Base-by-base conservation (phyloP, 1,140 invertebrate genomes). In the Scaptomyza hsui region DNA sequence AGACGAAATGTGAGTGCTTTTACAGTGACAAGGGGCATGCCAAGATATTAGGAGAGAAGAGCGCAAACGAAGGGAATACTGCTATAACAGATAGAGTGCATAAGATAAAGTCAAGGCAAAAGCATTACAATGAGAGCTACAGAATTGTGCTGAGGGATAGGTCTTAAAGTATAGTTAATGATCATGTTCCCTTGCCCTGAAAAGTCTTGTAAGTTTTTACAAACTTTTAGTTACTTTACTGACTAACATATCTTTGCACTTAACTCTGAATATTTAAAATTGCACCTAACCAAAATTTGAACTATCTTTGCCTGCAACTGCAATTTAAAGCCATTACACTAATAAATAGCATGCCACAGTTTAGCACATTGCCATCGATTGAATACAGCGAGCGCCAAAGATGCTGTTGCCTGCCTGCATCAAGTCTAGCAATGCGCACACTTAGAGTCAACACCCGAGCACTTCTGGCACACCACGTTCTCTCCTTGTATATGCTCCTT, bases 261-360 rank as follows among this genome's bases (percentile, higher is more conserved):
- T 47, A 35, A 16, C 19, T 16, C n/a, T 13, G 15, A 57, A 48
- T 48, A 55, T 55, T 47, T 37, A 37, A 45, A 26, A n/a, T 10
- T 12, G 29, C 24, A 29, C 13, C 15, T 26, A 61, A 53, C 19
- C 41, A 16, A 29, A 26, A 47, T 16, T n/a, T 62, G n/a, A 32
- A 44, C 13, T 56, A 61, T 15, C 56, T 12, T 37, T 68, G 45
- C 19, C 47, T 65, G 68, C 45, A 42, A 47, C 80, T 62, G 80
- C 61, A 77, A 74, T 86, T 85, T 85, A 81, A 86, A 67, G 70
- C 69, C 77, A 86, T 88, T 88, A 77, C 57, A 60, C 70, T 85
- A 85, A 86, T 85, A 88, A 75, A 88, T 88, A 86, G 77, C 86
- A 78, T 76, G 81, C 77, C 81, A 81, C 73, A 85, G 86, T 81